These are phyloP conservation scores for Bombus terrestris DNA, from an alignment of 1,140 invertebrate species.

Conservation along the genomic window DNA sequence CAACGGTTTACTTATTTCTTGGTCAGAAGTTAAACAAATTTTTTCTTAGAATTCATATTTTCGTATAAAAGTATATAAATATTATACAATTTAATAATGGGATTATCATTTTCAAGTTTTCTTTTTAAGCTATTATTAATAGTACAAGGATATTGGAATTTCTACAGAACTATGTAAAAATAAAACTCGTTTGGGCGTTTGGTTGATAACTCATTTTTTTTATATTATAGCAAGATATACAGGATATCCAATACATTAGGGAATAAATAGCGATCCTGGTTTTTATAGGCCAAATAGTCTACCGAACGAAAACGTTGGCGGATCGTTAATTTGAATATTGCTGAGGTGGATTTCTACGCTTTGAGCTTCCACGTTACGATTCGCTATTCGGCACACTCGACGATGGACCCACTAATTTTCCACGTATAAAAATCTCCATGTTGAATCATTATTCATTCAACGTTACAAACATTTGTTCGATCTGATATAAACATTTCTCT, in stretches of 20 bases:
- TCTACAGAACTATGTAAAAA: too few species aligned
- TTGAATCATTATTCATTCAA: background rate
- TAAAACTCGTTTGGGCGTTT: background rate
- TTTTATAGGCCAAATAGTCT: conserved; percentile 22
- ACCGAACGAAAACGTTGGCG: conserved; percentile 45
- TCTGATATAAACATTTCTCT: background rate
- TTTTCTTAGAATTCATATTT: too few species aligned
- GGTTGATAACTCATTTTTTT: background rate
- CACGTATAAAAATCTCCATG: background rate
- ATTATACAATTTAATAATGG: background rate
- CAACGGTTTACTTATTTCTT: too few species aligned
- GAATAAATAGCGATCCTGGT: conserved; percentile 22
- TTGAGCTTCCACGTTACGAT: conserved; percentile 13
- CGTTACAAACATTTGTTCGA: background rate
- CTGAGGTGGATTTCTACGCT: conserved; percentile 40
- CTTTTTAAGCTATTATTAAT: background rate
- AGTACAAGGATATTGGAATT: background rate
- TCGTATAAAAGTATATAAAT: background rate
- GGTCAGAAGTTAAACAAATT: too few species aligned
- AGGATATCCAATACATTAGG: conserved; percentile 53
- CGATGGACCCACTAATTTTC: conserved; percentile 1
- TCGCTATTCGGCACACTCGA: background rate
- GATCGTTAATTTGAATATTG: conserved; percentile 60
- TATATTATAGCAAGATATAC: background rate
- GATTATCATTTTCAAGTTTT: background rate